These are phyloP conservation scores for Chromobotia macracanthus DNA, from an alignment of 2,797 vertebrate species.

Conservation along the genomic window DNA sequence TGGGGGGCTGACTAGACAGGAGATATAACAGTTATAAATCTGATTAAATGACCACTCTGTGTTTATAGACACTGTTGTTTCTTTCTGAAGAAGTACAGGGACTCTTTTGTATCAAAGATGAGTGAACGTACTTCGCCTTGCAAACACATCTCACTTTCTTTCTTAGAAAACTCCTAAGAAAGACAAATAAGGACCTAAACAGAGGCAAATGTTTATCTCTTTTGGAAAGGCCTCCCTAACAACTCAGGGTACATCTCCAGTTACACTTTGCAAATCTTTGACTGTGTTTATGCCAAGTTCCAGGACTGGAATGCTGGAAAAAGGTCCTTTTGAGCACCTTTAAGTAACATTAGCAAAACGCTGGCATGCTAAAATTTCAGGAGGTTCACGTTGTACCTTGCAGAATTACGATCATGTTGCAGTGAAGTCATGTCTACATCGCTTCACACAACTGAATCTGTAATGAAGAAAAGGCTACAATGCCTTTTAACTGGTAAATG, in stretches of 20 bases:
- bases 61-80: constrained; percentile 17
- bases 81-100: neutral
- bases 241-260: constrained; percentile 69
- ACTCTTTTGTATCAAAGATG: constrained; percentile 21
- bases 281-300: constrained; percentile 72
- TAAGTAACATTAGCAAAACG: constrained; percentile 19
- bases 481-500: constrained; percentile 21
- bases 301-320: constrained; percentile 69
- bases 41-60: neutral
- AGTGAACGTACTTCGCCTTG: neutral
- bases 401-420: constrained; percentile 4
- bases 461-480: constrained; percentile 8
- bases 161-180: constrained; percentile 17
- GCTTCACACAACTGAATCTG: neutral
- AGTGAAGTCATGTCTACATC: constrained; percentile 16
- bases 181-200: constrained; percentile 75
- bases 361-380: constrained; percentile 17
- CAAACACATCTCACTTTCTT: constrained; percentile 9
- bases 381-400: neutral
- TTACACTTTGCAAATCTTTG: constrained; percentile 60
- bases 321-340: constrained; percentile 28
- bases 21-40: neutral
- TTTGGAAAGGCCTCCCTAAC: constrained; percentile 52
- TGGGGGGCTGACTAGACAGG: neutral
- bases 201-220: constrained; percentile 71